These are phyloP conservation scores for Euphonia xanthogaster DNA, from an alignment of 2,797 vertebrate species.

Conservation along the genomic window DNA sequence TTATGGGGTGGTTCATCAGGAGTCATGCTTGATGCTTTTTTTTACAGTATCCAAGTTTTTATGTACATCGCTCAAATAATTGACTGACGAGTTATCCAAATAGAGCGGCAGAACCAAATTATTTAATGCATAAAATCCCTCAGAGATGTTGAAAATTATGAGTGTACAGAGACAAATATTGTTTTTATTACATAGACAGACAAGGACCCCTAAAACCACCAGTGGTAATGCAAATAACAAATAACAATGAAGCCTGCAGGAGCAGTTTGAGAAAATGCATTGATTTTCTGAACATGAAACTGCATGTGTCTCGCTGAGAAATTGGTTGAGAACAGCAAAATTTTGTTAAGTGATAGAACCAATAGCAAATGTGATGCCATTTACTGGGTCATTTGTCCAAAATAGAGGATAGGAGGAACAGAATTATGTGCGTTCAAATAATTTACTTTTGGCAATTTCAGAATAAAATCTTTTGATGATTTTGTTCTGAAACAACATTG, in stretches of 20 bases:
- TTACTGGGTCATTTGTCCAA: background rate
- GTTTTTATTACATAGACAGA: background rate
- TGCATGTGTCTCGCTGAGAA: background rate
- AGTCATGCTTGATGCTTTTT: background rate
- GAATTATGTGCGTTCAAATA: background rate
- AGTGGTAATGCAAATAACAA: background rate
- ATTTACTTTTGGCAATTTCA: background rate
- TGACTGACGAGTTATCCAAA: constrained; percentile 20
- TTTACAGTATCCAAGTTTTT: background rate
- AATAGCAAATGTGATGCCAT: background rate
- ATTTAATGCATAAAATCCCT: background rate
- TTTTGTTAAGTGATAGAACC: background rate
- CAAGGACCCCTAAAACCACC: background rate
- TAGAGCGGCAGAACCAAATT: background rate
- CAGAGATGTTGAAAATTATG: background rate
- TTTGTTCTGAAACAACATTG: background rate
- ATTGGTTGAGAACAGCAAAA: background rate
- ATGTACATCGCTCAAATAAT: background rate
- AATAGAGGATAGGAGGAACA: background rate
- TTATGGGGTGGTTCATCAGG: background rate
- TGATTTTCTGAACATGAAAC: background rate
- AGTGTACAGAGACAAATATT: background rate
- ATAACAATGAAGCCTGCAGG: background rate
- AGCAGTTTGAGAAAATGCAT: background rate
- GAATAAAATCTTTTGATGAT: background rate